Base-by-base conservation (phyloP, 2,797 vertebrate species). In the Acomys russatus region DNA sequence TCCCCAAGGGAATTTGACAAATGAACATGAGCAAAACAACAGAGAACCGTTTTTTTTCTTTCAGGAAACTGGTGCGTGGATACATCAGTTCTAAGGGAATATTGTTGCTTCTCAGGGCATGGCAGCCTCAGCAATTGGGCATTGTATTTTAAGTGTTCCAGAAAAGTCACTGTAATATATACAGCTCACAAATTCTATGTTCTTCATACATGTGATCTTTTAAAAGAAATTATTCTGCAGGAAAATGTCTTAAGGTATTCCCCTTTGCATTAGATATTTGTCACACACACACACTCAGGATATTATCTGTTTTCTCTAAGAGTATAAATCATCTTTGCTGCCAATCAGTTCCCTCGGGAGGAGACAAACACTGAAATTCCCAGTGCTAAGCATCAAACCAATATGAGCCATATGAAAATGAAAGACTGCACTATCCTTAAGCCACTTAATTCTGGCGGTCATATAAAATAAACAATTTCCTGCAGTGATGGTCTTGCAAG, bases 141-240 rank as follows among this genome's bases (percentile, higher is more conserved):
- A 74, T 38, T 77, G 38, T 17, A 61, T 86, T 86, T 88, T 94
- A 88, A 83, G 3, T 54, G 54, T 70, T 79, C 66, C 2, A 54
- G 33, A 54, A 92, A 87, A 76, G 7, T 84, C 93, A 3, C 28
- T 85, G 1, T 12, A 88, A 54, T 88, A 71, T 38, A 94, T 6
- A 86, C 1, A 66, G 77, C 17, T 91, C 17, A 80, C 51, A 84
- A 80, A 68, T 56, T 95, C 10, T 80, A 91, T 8, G n/a, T 82
- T 97, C 23, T 91, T 95, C 22, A 78, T 63, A 71, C 70, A 74
- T 77, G 10, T 28, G 23, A 61, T 73, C 9, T 63, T 79, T 95
- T 88, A n/a, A 4, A 76, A 85, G 23, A 94, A 51, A 73, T 77
- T 74, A 38, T 59, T 90, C 12, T 84, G 9, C 79, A 28, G 33